phyloP scores from a whole-genome alignment of 2,113 vertebrate species.

The Semnornis frantzii region DNA sequence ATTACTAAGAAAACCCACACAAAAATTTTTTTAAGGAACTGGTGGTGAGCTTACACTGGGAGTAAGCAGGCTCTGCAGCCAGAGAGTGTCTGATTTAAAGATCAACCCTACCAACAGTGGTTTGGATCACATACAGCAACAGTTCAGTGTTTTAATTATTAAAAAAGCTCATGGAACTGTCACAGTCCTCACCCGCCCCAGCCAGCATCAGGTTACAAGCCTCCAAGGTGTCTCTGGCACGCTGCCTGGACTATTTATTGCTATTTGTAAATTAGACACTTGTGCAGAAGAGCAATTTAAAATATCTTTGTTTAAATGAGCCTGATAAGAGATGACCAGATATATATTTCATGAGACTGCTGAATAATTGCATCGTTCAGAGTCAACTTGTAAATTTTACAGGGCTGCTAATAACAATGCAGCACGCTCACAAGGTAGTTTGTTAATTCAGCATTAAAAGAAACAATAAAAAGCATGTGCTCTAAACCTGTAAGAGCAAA shows the following conservation, averaged over 20 bases:
- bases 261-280: slow-evolving; percentile 75
- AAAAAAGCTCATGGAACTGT: slow-evolving; percentile 61
- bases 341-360: slow-evolving; percentile 69
- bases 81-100: not conserved
- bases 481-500: slow-evolving; percentile 60
- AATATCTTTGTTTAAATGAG: slow-evolving; percentile 69
- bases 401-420: slow-evolving; percentile 50
- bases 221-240: slow-evolving; percentile 60
- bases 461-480: slow-evolving; percentile 33
- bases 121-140: slow-evolving; percentile 3
- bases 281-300: slow-evolving; percentile 73
- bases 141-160: slow-evolving; percentile 51
- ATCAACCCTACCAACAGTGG: not conserved
- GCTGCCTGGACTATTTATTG: slow-evolving; percentile 70
- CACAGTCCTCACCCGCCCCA: slow-evolving; percentile 2
- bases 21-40: not conserved
- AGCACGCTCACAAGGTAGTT: not conserved
- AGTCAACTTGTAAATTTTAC: slow-evolving; percentile 62
- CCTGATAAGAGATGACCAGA: slow-evolving; percentile 75
- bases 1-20: not conserved
- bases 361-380: slow-evolving; percentile 60
- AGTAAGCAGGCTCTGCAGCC: not conserved
- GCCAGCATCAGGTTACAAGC: slow-evolving; percentile 66
- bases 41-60: not conserved
- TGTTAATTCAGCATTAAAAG: slow-evolving; percentile 55